phyloP scores from a whole-genome alignment of 1,140 invertebrate genomes.

The Rhagoletis pomonella region DNA sequence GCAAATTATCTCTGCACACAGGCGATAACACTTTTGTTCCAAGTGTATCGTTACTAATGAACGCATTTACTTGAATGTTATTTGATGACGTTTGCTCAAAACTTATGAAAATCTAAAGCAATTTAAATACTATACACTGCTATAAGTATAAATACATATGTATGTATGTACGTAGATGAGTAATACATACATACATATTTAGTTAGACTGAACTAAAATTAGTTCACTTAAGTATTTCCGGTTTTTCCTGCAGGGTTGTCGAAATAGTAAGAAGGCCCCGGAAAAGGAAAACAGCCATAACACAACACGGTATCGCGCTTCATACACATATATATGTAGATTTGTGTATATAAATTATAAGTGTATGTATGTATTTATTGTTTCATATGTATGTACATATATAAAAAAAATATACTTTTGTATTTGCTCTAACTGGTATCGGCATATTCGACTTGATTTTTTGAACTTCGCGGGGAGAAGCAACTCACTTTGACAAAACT shows the following conservation, averaged over 20 bases:
- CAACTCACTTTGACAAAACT: conserved; percentile 50
- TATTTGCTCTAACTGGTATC: conserved; percentile 45
- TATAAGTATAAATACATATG: too few species aligned
- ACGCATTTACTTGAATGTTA: too few species aligned
- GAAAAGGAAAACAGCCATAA: conserved; percentile 51
- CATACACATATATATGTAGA: background rate
- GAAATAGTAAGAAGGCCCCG: conserved; percentile 36
- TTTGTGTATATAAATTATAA: background rate
- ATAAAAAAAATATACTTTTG: background rate
- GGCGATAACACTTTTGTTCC: too few species aligned
- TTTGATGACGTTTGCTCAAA: too few species aligned
- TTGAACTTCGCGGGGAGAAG: conserved; percentile 44
- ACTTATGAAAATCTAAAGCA: too few species aligned
- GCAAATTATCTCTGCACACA: too few species aligned
- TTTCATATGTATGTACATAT: background rate
- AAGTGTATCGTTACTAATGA: too few species aligned
- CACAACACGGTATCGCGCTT: conserved; percentile 4
- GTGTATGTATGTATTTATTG: background rate
- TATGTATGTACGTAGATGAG: too few species aligned
- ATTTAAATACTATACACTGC: too few species aligned
- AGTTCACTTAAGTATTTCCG: too few species aligned
- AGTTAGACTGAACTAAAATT: too few species aligned
- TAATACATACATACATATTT: too few species aligned
- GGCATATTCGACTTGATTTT: conserved; percentile 51
- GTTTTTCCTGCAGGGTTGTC: background rate